phyloP scores from a whole-genome alignment of 2,113 vertebrate species.

The Apteryx mantelli region DNA sequence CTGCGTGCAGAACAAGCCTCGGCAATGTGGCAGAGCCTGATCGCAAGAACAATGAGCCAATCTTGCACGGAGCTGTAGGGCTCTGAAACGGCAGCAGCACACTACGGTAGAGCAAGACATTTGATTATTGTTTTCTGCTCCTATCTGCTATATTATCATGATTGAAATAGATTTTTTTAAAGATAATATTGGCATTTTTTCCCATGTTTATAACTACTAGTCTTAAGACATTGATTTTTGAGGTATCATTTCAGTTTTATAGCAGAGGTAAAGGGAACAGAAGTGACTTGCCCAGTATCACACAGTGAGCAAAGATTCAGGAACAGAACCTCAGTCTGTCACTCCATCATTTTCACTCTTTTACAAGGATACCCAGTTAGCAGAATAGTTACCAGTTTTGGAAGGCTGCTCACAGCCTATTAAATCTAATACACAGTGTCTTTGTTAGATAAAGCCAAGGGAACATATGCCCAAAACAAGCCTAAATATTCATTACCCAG shows the following conservation, averaged over 20 bases:
- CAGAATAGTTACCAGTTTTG: background rate
- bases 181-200: background rate
- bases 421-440: background rate
- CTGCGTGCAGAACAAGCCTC: background rate
- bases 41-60: background rate
- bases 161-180: background rate
- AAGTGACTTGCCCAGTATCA: background rate
- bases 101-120: background rate
- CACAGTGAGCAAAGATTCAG: accelerated
- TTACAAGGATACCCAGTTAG: background rate
- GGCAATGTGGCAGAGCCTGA: background rate
- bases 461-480: background rate
- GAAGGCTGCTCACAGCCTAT: background rate
- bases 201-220: background rate
- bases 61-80: background rate
- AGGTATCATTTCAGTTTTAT: background rate
- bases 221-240: background rate
- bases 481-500: background rate
- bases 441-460: background rate
- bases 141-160: background rate
- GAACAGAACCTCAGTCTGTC: background rate
- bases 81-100: background rate
- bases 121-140: background rate
- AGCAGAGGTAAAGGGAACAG: background rate
- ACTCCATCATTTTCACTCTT: background rate